Base-by-base conservation (phyloP, 2,113 vertebrate genomes). In the Serinus canaria region DNA sequence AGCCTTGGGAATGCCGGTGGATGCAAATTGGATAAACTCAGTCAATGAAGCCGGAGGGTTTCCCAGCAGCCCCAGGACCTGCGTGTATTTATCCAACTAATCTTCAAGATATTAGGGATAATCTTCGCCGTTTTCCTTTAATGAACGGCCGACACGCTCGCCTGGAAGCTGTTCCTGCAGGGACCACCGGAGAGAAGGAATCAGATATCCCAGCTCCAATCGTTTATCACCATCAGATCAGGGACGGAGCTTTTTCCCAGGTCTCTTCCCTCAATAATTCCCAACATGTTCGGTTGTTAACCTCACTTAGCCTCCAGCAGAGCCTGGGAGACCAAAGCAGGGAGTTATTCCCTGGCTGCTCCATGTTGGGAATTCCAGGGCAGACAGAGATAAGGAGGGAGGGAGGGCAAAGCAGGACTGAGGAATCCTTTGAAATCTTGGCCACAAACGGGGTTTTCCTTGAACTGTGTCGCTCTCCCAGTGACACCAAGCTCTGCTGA, bases 271-370 rank as follows among this genome's bases (percentile, higher is more conserved):
- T 87, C 87, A 87, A 74, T 90, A 56, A 90, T 91, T 95, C 62
- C 53, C 8, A 7, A 91, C n/a, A 3, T 97, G 97, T 97, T 94
- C 33, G 1, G 95, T 90, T 95, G 97, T 98, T 97, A 98, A 97
- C 97, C 97, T 97, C 96, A 97, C 93, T 97, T 97, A 97, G 96
- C 96, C 97, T 95, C 94, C 92, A 90, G 89, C 83, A 68, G 87
- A 70, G 83, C 94, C 87, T 73, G 68, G 66, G 89, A 87, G 83
- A 92, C 89, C 82, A 53, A 78, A 95, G 56, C 33, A 25, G 67
- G 92, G 89, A 89, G 63, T 95, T 70, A 95, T 95, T 95, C 88
- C 89, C 70, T 4, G 8, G 55, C 63, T 72, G 79, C 28, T 87
- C 59, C 8, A 0, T 0, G 1, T 30, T 1, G 6, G 60, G 81